phyloP scores from a whole-genome alignment of 1,140 invertebrate genomes.

The Drosophila azteca region DNA sequence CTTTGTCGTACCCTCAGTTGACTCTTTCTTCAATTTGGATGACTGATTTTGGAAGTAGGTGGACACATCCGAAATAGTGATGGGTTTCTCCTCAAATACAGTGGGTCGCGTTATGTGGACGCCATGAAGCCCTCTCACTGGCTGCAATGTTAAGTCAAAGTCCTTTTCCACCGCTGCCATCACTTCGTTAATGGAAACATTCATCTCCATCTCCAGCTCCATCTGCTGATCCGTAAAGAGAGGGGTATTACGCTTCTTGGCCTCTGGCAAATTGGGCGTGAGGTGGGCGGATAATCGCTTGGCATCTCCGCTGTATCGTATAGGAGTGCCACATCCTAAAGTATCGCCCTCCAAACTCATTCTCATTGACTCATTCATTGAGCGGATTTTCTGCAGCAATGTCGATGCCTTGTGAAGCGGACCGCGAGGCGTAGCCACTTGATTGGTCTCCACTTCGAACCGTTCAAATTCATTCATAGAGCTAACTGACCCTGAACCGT shows the following conservation, averaged over 20 bases:
- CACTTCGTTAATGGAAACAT: not conserved
- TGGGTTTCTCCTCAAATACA: conserved; percentile 47
- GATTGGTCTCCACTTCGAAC: conserved; percentile 39
- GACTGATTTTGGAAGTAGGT: conserved; percentile 44
- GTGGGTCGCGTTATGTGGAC: not conserved
- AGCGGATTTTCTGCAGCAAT: not conserved
- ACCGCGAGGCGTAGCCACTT: not conserved
- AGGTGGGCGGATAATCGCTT: conserved; percentile 49
- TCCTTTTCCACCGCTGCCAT: not conserved
- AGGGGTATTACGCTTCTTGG: conserved; percentile 50
- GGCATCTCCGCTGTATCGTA: not conserved
- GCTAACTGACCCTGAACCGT: conserved; percentile 34
- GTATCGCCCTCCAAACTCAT: conserved; percentile 24
- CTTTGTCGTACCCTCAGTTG: not conserved
- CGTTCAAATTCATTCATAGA: conserved; percentile 60
- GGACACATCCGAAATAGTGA: conserved; percentile 64
- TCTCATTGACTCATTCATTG: conserved; percentile 13
- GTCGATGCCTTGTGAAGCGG: not conserved
- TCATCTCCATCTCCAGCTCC: not conserved
- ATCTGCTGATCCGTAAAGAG: not conserved
- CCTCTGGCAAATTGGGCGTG: conserved; percentile 61
- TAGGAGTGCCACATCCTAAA: conserved; percentile 23
- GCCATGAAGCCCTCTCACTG: no score
- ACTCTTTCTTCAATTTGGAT: not conserved
- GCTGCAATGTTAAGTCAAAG: conserved; percentile 33